Conservation (phyloP, 2,888 invertebrate species). For the Cordilura impudica region DNA sequence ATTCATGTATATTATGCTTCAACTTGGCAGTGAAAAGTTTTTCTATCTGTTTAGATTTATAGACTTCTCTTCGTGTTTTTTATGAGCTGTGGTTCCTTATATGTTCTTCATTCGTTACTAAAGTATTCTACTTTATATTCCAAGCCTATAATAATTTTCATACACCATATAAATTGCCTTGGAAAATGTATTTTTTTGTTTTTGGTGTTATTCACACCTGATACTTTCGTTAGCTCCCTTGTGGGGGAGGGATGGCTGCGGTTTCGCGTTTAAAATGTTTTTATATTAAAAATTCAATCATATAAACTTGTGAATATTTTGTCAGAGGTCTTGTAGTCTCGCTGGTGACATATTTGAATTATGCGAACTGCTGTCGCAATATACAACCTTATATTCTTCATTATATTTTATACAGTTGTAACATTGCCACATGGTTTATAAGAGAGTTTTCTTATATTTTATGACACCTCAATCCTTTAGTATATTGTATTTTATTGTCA, state of each 20-base stretch:
- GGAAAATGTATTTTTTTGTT: background rate
- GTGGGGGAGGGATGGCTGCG: background rate
- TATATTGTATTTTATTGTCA: conserved; percentile 44
- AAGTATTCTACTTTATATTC: conserved; percentile 28
- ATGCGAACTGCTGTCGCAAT: conserved; percentile 37
- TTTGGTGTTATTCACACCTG: conserved; percentile 55
- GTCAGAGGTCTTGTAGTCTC: background rate
- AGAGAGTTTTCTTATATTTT: background rate
- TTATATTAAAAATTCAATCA: conserved; percentile 57
- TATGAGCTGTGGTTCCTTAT: conserved; percentile 48
- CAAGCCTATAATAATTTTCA: conserved; percentile 18
- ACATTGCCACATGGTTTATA: background rate
- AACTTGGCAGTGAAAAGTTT: conserved; percentile 48
- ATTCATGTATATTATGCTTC: conserved; percentile 3
- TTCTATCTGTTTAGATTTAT: conserved; percentile 45
- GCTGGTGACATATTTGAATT: conserved; percentile 44
- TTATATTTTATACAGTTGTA: background rate
- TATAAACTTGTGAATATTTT: background rate
- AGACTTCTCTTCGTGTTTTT: conserved; percentile 42
- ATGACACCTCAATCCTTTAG: conserved; percentile 38
- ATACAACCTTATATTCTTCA: conserved; percentile 18
- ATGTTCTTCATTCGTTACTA: background rate
- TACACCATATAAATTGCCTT: background rate
- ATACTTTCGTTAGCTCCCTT: conserved; percentile 34
- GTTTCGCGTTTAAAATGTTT: conserved; percentile 23